These are phyloP conservation scores for Platalea minor DNA, from an alignment of 2,797 vertebrate genomes.

Conservation along the genomic window DNA sequence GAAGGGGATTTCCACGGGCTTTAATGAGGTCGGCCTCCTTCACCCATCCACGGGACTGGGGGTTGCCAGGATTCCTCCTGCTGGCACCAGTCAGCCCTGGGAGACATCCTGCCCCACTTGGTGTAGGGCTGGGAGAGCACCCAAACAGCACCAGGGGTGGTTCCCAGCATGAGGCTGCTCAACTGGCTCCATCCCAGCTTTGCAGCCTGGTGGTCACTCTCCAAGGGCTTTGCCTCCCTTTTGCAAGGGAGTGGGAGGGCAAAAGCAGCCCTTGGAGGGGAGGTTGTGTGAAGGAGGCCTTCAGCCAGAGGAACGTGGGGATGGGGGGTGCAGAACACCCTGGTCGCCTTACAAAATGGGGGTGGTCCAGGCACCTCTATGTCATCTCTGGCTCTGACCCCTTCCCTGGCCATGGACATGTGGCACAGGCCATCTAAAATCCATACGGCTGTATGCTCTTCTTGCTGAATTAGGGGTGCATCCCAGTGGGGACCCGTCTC, in stretches of 20 bases:
- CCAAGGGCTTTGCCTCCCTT: neutral
- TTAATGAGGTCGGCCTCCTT: neutral
- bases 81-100: rapidly evolving
- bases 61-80: neutral
- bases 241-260: neutral
- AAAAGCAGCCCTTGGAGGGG: neutral
- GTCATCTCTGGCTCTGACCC: neutral
- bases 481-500: rapidly evolving
- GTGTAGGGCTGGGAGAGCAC: neutral
- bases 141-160: neutral
- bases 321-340: neutral
- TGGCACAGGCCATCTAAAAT: neutral
- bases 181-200: neutral
- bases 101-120: neutral
- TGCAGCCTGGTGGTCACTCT: neutral
- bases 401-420: rapidly evolving
- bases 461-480: neutral
- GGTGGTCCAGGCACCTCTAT: neutral
- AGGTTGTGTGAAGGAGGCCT: neutral
- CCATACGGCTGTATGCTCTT: neutral
- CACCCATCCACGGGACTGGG: neutral
- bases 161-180: neutral
- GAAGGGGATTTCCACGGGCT: conserved; percentile 48
- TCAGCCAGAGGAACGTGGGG: neutral
- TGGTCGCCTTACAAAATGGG: neutral